These are phyloP conservation scores for Augochlorella aurata DNA, from an alignment of 2,888 invertebrate genomes.

Conservation along the genomic window DNA sequence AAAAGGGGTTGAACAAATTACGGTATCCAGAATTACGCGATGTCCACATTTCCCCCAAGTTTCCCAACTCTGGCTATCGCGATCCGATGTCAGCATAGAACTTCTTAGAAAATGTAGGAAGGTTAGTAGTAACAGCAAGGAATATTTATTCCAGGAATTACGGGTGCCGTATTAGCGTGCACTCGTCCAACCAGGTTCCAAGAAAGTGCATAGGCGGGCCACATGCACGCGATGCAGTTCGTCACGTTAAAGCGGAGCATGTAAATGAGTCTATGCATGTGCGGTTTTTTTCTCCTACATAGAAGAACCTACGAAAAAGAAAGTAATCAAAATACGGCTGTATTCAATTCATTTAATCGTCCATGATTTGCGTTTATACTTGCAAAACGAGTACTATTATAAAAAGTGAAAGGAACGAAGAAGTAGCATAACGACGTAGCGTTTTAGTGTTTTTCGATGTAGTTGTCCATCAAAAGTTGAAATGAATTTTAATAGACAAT, in stretches of 20 bases:
- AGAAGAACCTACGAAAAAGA: constrained; percentile 5
- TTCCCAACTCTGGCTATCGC: constrained; percentile 33
- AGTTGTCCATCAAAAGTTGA: too few species aligned
- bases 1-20: too few species aligned
- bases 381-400: neutral
- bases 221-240: constrained; percentile 62
- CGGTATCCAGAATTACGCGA: too few species aligned
- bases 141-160: constrained; percentile 65
- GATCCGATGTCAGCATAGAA: constrained; percentile 43
- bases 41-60: too few species aligned
- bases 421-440: too few species aligned
- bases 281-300: constrained; percentile 27
- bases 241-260: constrained; percentile 64
- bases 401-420: neutral
- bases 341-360: constrained; percentile 10
- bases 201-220: constrained; percentile 56
- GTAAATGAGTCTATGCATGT: constrained; percentile 55
- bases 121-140: constrained; percentile 63
- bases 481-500: too few species aligned
- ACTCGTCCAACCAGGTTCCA: constrained; percentile 51
- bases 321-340: constrained; percentile 16
- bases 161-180: constrained; percentile 62
- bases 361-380: neutral
- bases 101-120: constrained; percentile 58
- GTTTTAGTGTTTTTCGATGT: neutral